Base-by-base conservation (phyloP, 2,113 vertebrate genomes). In the Paradisaea rubra region DNA sequence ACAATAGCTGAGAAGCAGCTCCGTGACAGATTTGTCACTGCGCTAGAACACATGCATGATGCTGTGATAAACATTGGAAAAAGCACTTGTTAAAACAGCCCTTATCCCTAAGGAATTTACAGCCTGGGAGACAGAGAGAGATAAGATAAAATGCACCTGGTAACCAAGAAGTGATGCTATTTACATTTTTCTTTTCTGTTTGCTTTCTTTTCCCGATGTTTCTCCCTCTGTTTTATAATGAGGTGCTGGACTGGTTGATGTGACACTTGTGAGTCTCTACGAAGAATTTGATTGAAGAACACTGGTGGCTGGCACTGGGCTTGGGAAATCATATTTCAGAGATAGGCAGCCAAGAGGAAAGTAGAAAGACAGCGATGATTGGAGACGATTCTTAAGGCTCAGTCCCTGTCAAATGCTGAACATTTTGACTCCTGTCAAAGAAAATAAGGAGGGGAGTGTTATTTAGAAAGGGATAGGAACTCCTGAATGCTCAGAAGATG, bases 101-200 rank as follows among this genome's bases (percentile, higher is more conserved):
- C 79, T 91, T 91, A 77, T 37, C 64, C 71, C 52, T 49, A 35
- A 90, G 72, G 94, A 95, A 97, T 97, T 82, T 93, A 93, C 64
- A 93, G 86, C 90, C 80, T 68, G 42, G 23, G 90, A 95, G 93
- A 94, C 76, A 68, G 88, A 63, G 56, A 69, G 68, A 96, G 94
- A 96, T 95, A 96, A 96, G 96, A 96, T 96, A 97, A 95, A 85
- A 91, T 91, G 69, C 82, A 96, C 91, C 91, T 94, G 94, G 91
- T 94, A 95, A 97, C 94, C 82, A 86, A 95, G 82, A 95, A 89
- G 79, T 79, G 82, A 89, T 95, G 76, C 56, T 94, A 95, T 95
- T 96, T 93, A 86, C 94, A 74, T 95, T 95, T 95, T 96, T 95
- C 80, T 88, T 86, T 94, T 95, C 60, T 91, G 93, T 96, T 95